These are phyloP conservation scores for Cisticola juncidis DNA, from an alignment of 2,113 vertebrate genomes.

Conservation along the genomic window DNA sequence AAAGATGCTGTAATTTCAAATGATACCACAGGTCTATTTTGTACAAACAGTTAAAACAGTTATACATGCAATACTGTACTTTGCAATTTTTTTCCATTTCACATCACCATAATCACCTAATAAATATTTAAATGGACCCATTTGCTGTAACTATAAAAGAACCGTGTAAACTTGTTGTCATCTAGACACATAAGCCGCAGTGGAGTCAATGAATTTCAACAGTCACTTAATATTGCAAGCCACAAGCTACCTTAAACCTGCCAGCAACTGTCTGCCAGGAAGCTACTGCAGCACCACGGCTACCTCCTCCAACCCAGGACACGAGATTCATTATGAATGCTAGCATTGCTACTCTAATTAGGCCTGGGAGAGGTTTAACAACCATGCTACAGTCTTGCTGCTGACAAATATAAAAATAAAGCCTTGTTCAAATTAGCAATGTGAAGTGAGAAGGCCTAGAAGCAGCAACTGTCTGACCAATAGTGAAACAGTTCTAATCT, in stretches of 20 bases:
- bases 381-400: slow-evolving; percentile 88
- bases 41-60: slow-evolving; percentile 72
- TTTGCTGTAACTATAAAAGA: slow-evolving; percentile 85
- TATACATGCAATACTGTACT: slow-evolving; percentile 74
- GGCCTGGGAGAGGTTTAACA: slow-evolving; percentile 90
- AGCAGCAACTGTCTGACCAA: slow-evolving; percentile 84
- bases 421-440: slow-evolving; percentile 93
- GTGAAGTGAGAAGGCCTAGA: slow-evolving; percentile 85
- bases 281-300: slow-evolving; percentile 78
- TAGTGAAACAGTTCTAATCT: slow-evolving; percentile 81
- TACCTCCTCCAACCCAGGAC: slow-evolving; percentile 79
- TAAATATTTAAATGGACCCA: slow-evolving; percentile 86
- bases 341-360: slow-evolving; percentile 90
- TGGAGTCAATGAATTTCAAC: slow-evolving; percentile 87
- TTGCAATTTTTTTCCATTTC: slow-evolving; percentile 76
- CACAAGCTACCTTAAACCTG: slow-evolving; percentile 83
- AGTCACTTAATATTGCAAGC: slow-evolving; percentile 86
- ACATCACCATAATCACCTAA: slow-evolving; percentile 85
- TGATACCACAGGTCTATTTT: slow-evolving; percentile 69
- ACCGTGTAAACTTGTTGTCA: slow-evolving; percentile 86
- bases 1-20: slow-evolving; percentile 74
- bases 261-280: slow-evolving; percentile 84
- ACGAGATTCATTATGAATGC: slow-evolving; percentile 88
- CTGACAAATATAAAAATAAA: slow-evolving; percentile 93
- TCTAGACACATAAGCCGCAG: slow-evolving; percentile 84